phyloP scores from a whole-genome alignment of 2,888 invertebrate species.

The Heteropelma amictum region DNA sequence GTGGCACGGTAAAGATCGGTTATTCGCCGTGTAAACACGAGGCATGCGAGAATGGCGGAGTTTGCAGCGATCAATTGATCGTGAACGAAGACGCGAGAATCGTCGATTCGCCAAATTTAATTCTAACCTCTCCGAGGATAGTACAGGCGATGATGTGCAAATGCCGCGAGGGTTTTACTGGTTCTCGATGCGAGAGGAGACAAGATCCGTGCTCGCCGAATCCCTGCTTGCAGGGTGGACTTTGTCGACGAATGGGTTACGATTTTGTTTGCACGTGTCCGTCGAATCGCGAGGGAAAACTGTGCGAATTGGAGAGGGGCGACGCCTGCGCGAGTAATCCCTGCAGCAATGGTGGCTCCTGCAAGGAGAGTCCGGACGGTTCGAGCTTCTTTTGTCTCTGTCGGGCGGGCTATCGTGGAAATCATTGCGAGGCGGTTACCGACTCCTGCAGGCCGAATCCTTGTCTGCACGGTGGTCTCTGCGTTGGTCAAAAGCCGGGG shows the following conservation, averaged over 20 bases:
- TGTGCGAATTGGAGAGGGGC: constrained; percentile 90
- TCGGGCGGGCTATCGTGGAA: constrained; percentile 93
- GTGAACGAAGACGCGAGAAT: constrained; percentile 86
- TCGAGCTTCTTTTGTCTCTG: constrained; percentile 95
- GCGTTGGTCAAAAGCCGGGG: constrained; percentile 92
- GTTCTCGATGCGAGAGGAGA: constrained; percentile 88
- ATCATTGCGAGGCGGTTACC: constrained; percentile 91
- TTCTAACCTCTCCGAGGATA: constrained; percentile 90
- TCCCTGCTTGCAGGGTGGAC: constrained; percentile 90
- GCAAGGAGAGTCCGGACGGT: constrained; percentile 91
- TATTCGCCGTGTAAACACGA: constrained; percentile 87
- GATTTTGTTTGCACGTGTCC: constrained; percentile 92
- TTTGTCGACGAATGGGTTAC: constrained; percentile 90
- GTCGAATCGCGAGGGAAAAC: constrained; percentile 87
- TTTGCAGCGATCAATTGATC: constrained; percentile 85
- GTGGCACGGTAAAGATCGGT: constrained; percentile 82
- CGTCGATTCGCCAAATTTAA: constrained; percentile 88
- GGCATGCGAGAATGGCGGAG: constrained; percentile 88
- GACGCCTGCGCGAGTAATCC: constrained; percentile 92
- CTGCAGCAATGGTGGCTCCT: constrained; percentile 94
- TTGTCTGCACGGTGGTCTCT: constrained; percentile 93
- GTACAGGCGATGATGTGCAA: constrained; percentile 88
- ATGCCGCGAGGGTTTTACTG: constrained; percentile 91
- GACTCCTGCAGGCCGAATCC: constrained; percentile 96
- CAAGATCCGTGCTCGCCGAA: constrained; percentile 95